Base-by-base conservation (phyloP, 2,113 vertebrate species). In the Mustelus asterias region DNA sequence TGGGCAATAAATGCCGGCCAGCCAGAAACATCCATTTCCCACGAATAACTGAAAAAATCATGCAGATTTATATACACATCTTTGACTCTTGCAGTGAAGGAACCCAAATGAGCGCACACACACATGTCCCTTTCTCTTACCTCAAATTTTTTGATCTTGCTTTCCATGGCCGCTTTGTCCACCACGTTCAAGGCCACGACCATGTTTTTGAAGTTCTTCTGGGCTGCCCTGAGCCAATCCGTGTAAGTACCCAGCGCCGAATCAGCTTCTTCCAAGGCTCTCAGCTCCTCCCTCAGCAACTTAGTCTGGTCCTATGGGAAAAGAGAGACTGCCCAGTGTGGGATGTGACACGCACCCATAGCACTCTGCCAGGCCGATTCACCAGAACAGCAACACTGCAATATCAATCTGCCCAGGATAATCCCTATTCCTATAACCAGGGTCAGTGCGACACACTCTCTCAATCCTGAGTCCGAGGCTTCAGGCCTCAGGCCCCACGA, bases 221-320 rank as follows among this genome's bases (percentile, higher is more conserved):
- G 98, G 22, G 98, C 98, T 18, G 97, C 97, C 96, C 96, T 97
- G 26, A 98, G 98, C 99, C 99, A 99, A 78, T 99, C 98, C 0
- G 97, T 97, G 96, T 99, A 99, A 96, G 98, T 97, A 76, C 96
- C 96, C 88, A 99, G 98, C 95, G 98, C 98, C 20, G 97, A 96
- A 70, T 98, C 98, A 1, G 99, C 98, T 96, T 99, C 99, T 33
- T 98, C 98, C 37, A 99, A 97, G 96, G 97, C 98, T 96, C 96
- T 98, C 95, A 98, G 97, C 97, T 99, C 99, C 96, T 99, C 98
- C 96, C 99, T 98, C 58, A 99, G 97, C 96, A 98, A 98, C 96
- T 99, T 99, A 96, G 98, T 97, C 97, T 98, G 98, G 95, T 99
- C 99, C 99, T 99, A 96, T 58, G 97, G 48, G 48, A 86, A 26